Conservation (phyloP, 2,888 invertebrate species). For the Machimus atricapillus region DNA sequence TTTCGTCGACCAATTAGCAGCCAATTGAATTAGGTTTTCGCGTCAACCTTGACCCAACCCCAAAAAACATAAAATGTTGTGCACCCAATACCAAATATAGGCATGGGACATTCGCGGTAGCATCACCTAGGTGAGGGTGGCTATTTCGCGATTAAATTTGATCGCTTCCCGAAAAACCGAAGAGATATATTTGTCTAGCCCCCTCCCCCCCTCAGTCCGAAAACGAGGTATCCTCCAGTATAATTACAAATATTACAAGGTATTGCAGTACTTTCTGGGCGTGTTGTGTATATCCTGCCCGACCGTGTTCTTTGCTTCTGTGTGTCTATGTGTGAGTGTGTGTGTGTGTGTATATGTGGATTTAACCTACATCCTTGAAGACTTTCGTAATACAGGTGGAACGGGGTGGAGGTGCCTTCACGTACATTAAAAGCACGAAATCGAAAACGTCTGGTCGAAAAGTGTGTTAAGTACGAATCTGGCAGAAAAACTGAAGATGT, state of each 20-base stretch:
- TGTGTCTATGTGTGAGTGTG: background rate
- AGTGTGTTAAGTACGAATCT: conserved; percentile 1
- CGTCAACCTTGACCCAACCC: conserved; percentile 29
- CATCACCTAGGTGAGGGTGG: background rate
- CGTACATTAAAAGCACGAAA: conserved; percentile 28
- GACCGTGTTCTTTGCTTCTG: background rate
- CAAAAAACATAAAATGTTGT: background rate
- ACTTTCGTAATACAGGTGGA: background rate
- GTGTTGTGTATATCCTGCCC: background rate
- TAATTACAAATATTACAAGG: conserved; percentile 26
- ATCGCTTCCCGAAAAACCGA: background rate
- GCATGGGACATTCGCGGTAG: background rate
- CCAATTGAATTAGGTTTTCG: conserved; percentile 9
- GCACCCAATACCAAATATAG: background rate
- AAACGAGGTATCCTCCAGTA: background rate
- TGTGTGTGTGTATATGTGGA: background rate
- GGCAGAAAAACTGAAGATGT: conserved; percentile 11
- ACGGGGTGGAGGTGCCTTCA: conserved; percentile 5
- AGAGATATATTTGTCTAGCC: conserved; percentile 12
- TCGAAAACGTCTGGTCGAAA: conserved; percentile 30
- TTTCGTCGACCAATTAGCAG: conserved; percentile 22
- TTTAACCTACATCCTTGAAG: conserved; percentile 34
- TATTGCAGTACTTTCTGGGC: conserved; percentile 29
- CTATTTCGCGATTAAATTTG: background rate
- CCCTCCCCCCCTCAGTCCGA: background rate